phyloP scores from a whole-genome alignment of 2,113 vertebrate species.

The Heterotilapia buettikoferi region DNA sequence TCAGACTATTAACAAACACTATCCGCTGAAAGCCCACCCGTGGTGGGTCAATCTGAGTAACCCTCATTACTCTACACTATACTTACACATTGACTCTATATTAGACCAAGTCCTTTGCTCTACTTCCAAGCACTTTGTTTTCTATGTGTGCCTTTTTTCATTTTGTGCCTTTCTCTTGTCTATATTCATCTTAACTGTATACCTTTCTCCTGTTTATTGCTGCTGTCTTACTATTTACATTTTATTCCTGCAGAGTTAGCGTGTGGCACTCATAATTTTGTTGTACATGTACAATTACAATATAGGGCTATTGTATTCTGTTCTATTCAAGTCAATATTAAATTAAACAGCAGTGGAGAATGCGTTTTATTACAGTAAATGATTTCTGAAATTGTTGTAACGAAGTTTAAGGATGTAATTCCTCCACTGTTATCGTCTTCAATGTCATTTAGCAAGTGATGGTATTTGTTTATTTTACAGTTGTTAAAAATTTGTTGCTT shows the following conservation, averaged over 20 bases:
- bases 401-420: not conserved
- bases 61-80: not conserved
- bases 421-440: not conserved
- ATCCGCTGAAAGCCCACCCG: not conserved
- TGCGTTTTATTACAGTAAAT: not conserved
- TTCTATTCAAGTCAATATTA: not conserved
- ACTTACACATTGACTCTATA: not conserved
- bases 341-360: not conserved
- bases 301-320: not conserved
- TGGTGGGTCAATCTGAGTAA: not conserved
- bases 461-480: not conserved
- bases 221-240: not conserved
- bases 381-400: not conserved
- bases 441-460: not conserved
- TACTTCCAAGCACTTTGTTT: not conserved
- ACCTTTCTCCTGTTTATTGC: not conserved
- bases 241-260: not conserved
- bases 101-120: not conserved
- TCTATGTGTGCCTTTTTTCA: not conserved
- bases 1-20: not conserved
- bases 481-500: not conserved
- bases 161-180: not conserved
- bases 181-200: not conserved
- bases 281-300: not conserved
- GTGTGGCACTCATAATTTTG: fast-evolving